Percentiles rank a stretch among this genome's conserved stretches.
Evolutionary conservation across 2,113 vertebrate genomes (phyloP).

Genomic region (Leptobrachium leishanense): DNA sequence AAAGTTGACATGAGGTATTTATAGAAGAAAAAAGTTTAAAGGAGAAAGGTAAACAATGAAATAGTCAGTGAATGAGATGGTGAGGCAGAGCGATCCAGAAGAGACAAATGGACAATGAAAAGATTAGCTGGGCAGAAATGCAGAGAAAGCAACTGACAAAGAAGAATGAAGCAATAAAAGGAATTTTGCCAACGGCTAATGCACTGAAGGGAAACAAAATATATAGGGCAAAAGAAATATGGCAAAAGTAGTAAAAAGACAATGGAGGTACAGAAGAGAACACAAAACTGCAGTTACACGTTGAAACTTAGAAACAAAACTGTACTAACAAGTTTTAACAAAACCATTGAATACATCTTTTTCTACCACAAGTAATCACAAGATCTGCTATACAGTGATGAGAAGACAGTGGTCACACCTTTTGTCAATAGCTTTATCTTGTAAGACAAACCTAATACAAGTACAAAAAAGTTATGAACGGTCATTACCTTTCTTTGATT

Average conservation of each 20-base stretch:
- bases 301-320: no score
- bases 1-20: not conserved
- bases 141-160: not conserved
- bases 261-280: not conserved
- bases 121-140: not conserved
- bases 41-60: no score
- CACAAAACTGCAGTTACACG: not conserved
- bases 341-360: no score
- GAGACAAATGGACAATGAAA: no score
- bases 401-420: no score
- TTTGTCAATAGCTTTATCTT: no score
- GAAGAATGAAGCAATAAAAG: not conserved
- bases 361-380: no score
- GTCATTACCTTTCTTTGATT: slow-evolving; percentile 93
- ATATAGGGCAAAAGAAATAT: not conserved
- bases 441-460: no score
- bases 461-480: not conserved
- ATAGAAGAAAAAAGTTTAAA: no score
- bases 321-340: no score
- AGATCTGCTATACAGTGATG: no score
- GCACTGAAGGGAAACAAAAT: not conserved
- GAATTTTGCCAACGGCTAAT: not conserved
- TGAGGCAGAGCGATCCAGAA: not conserved
- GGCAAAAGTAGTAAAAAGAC: not conserved
- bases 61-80: not conserved